Evolutionary conservation across 1,140 invertebrate genomes (phyloP), one percentile per base, ranked within the genome.

Genomic region (Zaprionus nigranus): DNA sequence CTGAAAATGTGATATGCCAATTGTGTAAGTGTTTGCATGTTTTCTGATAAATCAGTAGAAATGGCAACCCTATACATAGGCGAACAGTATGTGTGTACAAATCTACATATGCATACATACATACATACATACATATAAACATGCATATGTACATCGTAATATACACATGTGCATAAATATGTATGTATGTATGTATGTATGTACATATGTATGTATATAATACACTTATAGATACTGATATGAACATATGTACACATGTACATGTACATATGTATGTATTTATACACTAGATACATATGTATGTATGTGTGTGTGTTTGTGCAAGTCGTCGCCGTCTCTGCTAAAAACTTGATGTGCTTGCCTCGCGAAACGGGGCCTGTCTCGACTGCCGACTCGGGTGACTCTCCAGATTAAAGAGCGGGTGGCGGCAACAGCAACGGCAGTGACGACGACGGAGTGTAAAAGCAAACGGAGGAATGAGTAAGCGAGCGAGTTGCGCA

Each of bases 401-500:
- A 84, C 82, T 84, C 78, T 84, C 75, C 75, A 81, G 82, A 85
- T 84, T 81, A 83, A 84, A 84, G 82, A 81, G 81, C 65, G 66
- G 72, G 49, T 64, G 54, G 70, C 13, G 36, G 69, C 22, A 15
- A 34, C 22, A n/a, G 12, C 22, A 5, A 54, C 51, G 66, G 38
- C 40, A n/a, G n/a, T n/a, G 36, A 70, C 26, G 43, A 22, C 20
- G 20, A 54, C 51, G 66, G 62, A 62, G n/a, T 57, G 30, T 26
- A 73, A 54, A 58, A 53, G 57, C 69, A 49, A 64, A 54, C 60
- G 54, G 26, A 46, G 56, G 64, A 66, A 64, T 81, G 81, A 81
- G 80, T 75, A 87, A 87, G 80, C 84, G 83, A 87, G 84, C 81
- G 60, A 84, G 84, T 87, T 87, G 85, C 84, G 84, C 84, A 87